A percentile compares a stretch with the other conserved stretches of the same genome.
These are phyloP conservation scores for Conus canariensis DNA, from an alignment of 2,888 invertebrate species.

Conservation along the genomic window DNA sequence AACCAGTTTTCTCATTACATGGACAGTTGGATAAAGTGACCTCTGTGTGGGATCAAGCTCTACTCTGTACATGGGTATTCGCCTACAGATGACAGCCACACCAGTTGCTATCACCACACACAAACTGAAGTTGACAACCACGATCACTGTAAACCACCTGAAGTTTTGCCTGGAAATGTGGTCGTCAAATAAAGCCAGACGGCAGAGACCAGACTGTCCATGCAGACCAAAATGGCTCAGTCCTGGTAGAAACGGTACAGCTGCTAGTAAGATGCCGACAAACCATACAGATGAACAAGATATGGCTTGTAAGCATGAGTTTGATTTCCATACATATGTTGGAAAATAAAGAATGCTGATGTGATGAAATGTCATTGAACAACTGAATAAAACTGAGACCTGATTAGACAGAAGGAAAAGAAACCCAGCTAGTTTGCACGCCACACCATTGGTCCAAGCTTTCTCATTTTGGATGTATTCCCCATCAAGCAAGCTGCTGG, in stretches of 20 bases:
- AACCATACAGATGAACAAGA: not conserved
- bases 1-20: not conserved
- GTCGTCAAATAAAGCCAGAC: not conserved
- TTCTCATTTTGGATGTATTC: not conserved
- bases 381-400: not conserved
- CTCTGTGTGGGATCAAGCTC: not conserved
- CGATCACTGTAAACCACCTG: not conserved
- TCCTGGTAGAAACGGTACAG: not conserved
- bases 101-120: not conserved
- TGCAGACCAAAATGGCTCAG: not conserved
- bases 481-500: not conserved
- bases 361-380: not conserved
- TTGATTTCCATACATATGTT: not conserved
- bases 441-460: not conserved
- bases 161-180: not conserved
- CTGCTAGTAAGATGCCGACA: not conserved
- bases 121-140: not conserved
- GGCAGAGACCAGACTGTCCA: slow-evolving; percentile 9
- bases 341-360: not conserved
- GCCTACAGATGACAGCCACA: not conserved
- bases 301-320: not conserved
- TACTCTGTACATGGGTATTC: not conserved
- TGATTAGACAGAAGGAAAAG: not conserved
- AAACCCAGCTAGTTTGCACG: not conserved
- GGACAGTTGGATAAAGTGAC: not conserved